Evolutionary conservation across 2,113 vertebrate species (phyloP), one percentile per base, ranked within the genome.

Genomic region (Hipposideros armiger): DNA sequence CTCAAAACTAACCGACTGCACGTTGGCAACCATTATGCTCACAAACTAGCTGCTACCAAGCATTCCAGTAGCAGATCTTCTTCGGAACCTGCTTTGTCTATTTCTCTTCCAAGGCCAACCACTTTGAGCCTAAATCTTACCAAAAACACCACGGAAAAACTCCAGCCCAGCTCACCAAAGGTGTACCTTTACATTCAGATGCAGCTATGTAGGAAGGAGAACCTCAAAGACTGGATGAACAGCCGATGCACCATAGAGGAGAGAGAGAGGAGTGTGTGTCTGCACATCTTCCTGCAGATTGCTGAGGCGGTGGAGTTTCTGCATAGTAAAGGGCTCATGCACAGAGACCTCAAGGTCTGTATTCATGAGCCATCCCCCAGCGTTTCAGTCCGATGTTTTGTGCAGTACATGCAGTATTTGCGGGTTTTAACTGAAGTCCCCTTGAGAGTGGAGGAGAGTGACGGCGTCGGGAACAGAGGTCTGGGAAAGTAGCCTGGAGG

Each of bases 121-220:
- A 99, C 99, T 14, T 98, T 99, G 66, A 98, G 98, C 78, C 97
- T 99, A 97, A 99, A 99, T 82, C 97, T 99, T 76, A 98, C 98
- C 84, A 99, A 98, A 98, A 98, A 97, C 94, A 91, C 93, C 30
- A 15, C 92, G 13, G 98, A 97, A 91, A 98, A 98, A 32, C 97
- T 98, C 42, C 98, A 99, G 50, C 98, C 98, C 90, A 98, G 98
- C 28, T 99, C 99, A 0, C 99, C 99, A 0, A 99, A 99, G 97
- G 99, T 99, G 66, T 99, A 99, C 95, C 98, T 99, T 93, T 99
- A 99, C 98, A 99, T 99, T 95, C 99, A 99, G 98, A 99, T 99
- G 99, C 99, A 99, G 98, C 99, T 99, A 67, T 99, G 99, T 97
- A 95, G 99, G 72, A 99, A 99, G 93, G 99, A 99, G 97, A 99